Base-by-base conservation (phyloP, 1,140 invertebrate genomes). In the Thaumetopoea pityocampa region DNA sequence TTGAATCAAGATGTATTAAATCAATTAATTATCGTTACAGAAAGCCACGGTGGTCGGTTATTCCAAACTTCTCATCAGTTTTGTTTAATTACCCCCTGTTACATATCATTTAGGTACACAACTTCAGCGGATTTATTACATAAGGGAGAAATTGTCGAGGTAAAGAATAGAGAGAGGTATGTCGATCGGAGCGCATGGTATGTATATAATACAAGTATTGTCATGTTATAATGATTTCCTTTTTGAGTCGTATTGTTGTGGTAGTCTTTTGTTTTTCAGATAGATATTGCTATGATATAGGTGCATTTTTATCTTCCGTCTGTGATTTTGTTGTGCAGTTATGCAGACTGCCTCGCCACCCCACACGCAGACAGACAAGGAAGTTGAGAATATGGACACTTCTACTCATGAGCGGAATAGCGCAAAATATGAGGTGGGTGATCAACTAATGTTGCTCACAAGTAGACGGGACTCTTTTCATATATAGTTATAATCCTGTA, bases 1-100 rank as follows among this genome's bases (percentile, higher is more conserved):
- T n/a, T n/a, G n/a, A n/a, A 38, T 11, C 8, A 51, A 42, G 20
- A 16, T 43, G 9, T 34, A 48, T 37, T 51, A 57, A 56, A 52
- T 36, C 23, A 52, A 43, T 63, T 68, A 53, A 63, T 64, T 66
- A 54, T 64, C 61, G 59, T 66, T 69, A 56, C 66, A 69, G 66
- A 66, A 48, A 48, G 26, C 51, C 54, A 48, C 23, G 52, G 48
- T 15, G 38, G 41, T 23, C 27, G 32, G 40, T 0, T 51, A 50
- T 34, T 53, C 46, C 28, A 52, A 43, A 33, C 51, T 46, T 47
- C 35, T 44, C 36, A 30, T 51, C 46, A 22, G 32, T 48, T n/a
- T n/a, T 44, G 19, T 41, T 52, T 51, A 40, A 55, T 49, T 42
- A 27, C 34, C 40, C 38, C 43, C 40, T 43, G 24, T 35, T 17